Base-by-base conservation (phyloP, 2,888 invertebrate genomes). In the Dysmachus trigonus region DNA sequence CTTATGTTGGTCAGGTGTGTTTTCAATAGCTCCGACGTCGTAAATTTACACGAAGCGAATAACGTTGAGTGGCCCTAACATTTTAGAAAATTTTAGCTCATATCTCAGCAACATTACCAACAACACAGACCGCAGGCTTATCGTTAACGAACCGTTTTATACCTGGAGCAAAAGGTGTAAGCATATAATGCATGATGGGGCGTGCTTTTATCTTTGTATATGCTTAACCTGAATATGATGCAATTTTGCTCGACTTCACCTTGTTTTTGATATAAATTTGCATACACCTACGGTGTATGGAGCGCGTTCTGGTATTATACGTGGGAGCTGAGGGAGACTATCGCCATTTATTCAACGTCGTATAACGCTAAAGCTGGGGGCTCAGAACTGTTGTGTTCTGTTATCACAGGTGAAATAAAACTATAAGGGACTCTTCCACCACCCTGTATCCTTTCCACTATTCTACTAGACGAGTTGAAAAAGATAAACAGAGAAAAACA, bases 201-300 rank as follows among this genome's bases (percentile, higher is more conserved):
- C 33, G 81, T 82, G 62, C 47, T 82, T 85, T 77, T 85, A 77
- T 85, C 85, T 85, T 51, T 85, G 85, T 71, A 85, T 85, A 72
- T 85, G 62, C 85, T 85, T 85, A 85, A 85, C 85, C 85, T 85
- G 77, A 79, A 85, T 85, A 77, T 85, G 85, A 74, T 85, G 85
- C 85, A 85, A 51, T 85, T 83, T 72, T 83, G 83, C 83, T 41
- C 27, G 38, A 72, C 71, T 83, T 83, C 83, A 76, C 76, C 76
- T 85, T 85, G 85, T 76, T 47, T 76, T 62, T 76, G 51, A 53
- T 53, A 35, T 53, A 53, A 53, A 53, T 62, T 18, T 85, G 35
- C 22, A 76, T 53, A 73, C 27, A 33, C 38, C 41, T 84, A 47
- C 73, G 31, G 31, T 15, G 22, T 15, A 71, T 18, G 13, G 15